Evolutionary conservation across 2,888 invertebrate species (phyloP), one percentile per base, ranked within the genome.

Genomic region (Ametastegia equiseti): DNA sequence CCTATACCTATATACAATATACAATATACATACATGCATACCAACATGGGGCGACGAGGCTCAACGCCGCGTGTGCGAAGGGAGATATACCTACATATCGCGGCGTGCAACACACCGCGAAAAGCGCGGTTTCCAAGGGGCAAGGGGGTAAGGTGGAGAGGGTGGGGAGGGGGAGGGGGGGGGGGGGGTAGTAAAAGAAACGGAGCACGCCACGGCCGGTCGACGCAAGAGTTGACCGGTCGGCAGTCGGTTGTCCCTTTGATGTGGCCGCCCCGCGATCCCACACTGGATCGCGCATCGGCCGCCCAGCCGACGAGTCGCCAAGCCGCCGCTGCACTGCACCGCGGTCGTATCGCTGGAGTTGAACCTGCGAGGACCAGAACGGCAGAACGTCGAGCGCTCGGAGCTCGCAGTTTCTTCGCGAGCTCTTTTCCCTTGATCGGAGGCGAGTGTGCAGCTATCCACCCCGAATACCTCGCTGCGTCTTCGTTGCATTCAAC

Each of bases 211-310:
- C 63, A 45, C 78, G 78, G 39, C 33, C 36, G 57, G 39, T 50
- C 36, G 57, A 78, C 75, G 75, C 71, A 75, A 36, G 36, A 75
- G 54, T 75, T 75, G 75, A 75, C 75, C 75, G 75, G 75, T 75
- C 89, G 83, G 87, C 88, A 89, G 89, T 89, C 88, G 89, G 87
- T 87, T 85, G 85, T 84, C 84, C 87, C 90, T 90, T 90, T 90
- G 90, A 90, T 89, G 89, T 90, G 90, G 88, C 90, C 90, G 90
- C 88, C 45, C 78, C 79, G 81, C 78, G 63, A 23, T 78, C 63
- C 78, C 60, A 60, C 75, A 57, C 78, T 39, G 60, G 39, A 42
- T 13, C 67, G 19, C 33, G 15, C 54, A 57, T 60, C 60, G 39
- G 39, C 60, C 36, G 78, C 50, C 67, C 67, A 42, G 67, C 36